Percentiles rank a stretch among this genome's conserved stretches.
phyloP scores from a whole-genome alignment of 1,140 invertebrate genomes.

The Drosophila lacteicornis region DNA sequence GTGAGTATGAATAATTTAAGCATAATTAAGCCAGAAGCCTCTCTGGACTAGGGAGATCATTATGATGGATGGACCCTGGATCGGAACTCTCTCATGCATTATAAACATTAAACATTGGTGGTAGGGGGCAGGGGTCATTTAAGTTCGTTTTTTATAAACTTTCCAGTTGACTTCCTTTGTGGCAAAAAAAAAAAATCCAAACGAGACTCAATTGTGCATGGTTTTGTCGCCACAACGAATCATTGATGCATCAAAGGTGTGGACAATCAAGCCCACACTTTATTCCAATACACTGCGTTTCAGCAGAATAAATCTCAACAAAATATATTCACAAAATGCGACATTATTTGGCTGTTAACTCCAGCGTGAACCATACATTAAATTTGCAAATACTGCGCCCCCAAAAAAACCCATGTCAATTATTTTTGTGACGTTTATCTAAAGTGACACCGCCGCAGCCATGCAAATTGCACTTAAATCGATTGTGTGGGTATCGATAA shows the following conservation, averaged over 20 bases:
- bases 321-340: not conserved
- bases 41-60: conserved; percentile 17
- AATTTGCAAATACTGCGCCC: conserved; percentile 34
- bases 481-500: conserved; percentile 68
- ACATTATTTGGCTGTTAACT: conserved; percentile 13
- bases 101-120: not conserved
- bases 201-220: conserved; percentile 49
- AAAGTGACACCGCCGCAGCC: conserved; percentile 56
- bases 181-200: conserved; percentile 1
- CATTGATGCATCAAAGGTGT: conserved; percentile 67
- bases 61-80: conserved; percentile 38
- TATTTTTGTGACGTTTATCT: conserved; percentile 55
- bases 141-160: conserved; percentile 43
- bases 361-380: not conserved
- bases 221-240: conserved; percentile 39
- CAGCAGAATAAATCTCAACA: not conserved
- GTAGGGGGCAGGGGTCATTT: conserved; percentile 14
- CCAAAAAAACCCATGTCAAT: conserved; percentile 48
- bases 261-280: conserved; percentile 17
- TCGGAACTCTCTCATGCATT: conserved; percentile 31
- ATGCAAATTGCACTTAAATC: conserved; percentile 59
- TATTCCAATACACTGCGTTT: not conserved
- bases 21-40: conserved; percentile 54
- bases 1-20: conserved; percentile 71
- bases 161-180: conserved; percentile 68